Evolutionary conservation across 2,113 vertebrate genomes (phyloP), one percentile per base, ranked within the genome.

Genomic region (Corythornis madagascariensis): DNA sequence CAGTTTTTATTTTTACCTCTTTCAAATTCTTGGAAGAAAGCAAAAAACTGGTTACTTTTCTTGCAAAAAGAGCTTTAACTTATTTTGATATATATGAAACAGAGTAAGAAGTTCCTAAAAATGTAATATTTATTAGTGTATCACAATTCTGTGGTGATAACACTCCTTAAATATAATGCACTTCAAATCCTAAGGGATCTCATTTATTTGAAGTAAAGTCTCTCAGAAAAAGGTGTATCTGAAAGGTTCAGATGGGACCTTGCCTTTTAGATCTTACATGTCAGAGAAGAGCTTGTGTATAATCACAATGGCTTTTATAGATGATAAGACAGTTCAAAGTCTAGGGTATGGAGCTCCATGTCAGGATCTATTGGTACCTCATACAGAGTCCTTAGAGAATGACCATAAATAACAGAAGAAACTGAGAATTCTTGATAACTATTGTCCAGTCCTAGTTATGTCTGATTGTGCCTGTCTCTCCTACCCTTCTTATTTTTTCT

Each of bases 171-270:
- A 95, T 92, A 92, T 75, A 84, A 89, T 70, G 13, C 80, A 43
- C 25, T 82, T 88, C 42, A 89, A 84, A 73, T 92, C 93, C 67
- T 60, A 69, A 65, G 66, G 66, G 66, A 89, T 63, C 55, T 90
- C 76, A 96, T 93, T 90, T 91, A 84, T 93, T 79, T 96, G 83
- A 96, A 93, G 63, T 90, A 75, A 82, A 82, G n/a, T 75, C 55
- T 90, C 43, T 72, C 24, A 89, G 59, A 78, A 92, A 88, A 93
- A 79, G 63, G 74, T 86, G 57, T 61, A 84, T 69, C 71, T 84
- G 74, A 80, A 84, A 79, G 72, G 43, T 90, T 94, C 92, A 89
- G 77, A 76, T 70, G 50, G 28, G 84, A 82, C 40, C 31, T 89
- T 84, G 25, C 65, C 82, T 82, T 93, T 94, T 75, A 88, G 88